Evolutionary conservation across 1,140 invertebrate species (phyloP).

Genomic region (Frieseomelitta varia): DNA sequence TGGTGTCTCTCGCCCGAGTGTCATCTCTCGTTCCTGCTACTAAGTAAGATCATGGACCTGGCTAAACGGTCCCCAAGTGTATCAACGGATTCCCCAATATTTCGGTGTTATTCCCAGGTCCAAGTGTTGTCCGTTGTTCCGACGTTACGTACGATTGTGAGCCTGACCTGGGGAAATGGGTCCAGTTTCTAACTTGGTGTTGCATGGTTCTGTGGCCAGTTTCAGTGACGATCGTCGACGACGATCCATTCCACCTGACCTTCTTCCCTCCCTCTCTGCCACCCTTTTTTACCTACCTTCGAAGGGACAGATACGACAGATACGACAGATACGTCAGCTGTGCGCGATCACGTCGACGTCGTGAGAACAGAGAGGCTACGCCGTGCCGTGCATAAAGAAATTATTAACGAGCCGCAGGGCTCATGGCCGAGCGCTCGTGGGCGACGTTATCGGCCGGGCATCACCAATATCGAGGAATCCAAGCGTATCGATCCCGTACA

Average conservation of each 20-base stretch:
- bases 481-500: constrained; percentile 23
- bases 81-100: no score
- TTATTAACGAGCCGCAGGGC: not conserved
- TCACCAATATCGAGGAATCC: not conserved
- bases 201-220: no score
- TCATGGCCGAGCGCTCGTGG: not conserved
- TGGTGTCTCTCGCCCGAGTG: fast-evolving
- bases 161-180: no score
- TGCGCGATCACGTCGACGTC: not conserved
- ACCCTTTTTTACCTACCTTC: not conserved
- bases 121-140: no score
- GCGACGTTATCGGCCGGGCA: not conserved
- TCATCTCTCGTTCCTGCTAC: not conserved
- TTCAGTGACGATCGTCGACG: not conserved
- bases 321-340: constrained; percentile 26
- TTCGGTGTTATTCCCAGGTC: no score
- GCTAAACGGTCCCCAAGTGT: no score
- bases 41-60: not conserved
- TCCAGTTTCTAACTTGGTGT: not conserved
- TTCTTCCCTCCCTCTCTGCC: not conserved
- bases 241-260: not conserved
- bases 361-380: not conserved
- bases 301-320: not conserved
- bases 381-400: not conserved
- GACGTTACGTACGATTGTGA: no score